Base-by-base conservation (phyloP, 1,140 invertebrate genomes). In the Anastrepha ludens region DNA sequence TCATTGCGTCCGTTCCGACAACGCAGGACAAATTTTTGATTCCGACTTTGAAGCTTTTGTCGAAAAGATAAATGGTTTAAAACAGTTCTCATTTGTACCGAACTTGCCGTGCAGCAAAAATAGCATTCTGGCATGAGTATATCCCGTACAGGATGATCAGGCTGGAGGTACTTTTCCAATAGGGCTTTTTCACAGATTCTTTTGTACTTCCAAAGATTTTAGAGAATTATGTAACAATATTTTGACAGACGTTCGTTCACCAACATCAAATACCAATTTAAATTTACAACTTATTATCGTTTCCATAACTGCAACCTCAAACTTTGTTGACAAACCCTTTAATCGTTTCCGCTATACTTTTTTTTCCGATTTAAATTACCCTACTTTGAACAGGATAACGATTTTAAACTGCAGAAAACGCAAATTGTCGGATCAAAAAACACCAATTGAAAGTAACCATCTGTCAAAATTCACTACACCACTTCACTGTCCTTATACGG, bases 391-490 rank as follows among this genome's bases (percentile, higher is more conserved):
- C 17, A 41, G 13, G 15, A 39, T 39, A 86, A 86, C 11, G 58
- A 86, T 55, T 29, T 81, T 9, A 9, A 55, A 29, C 5, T 9
- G 47, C 2, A 86, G 39, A 62, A 58, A 88, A 89, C 90, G 89
- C 88, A 90, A 92, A 92, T 92, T 90, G 91, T 88, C 86, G 92
- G 90, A 92, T 92, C 90, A 92, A 92, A 91, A 81, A 90, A 91
- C 89, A 90, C 89, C 89, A 90, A 90, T 89, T 91, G 90, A 90
- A 92, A 90, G 90, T 89, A 88, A 91, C 91, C 91, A 92, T 92
- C 91, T 92, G 91, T 92, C 91, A 92, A 92, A 91, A 92, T 92
- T 92, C 91, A 90, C 91, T 89, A 62, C 58, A 86, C 39, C 85
- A 59, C 55, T 44, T 59, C 11, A 55, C 74, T 47, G 47, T 55